Conservation (phyloP, 2,797 vertebrate genomes). For the Coregonus sp. region DNA sequence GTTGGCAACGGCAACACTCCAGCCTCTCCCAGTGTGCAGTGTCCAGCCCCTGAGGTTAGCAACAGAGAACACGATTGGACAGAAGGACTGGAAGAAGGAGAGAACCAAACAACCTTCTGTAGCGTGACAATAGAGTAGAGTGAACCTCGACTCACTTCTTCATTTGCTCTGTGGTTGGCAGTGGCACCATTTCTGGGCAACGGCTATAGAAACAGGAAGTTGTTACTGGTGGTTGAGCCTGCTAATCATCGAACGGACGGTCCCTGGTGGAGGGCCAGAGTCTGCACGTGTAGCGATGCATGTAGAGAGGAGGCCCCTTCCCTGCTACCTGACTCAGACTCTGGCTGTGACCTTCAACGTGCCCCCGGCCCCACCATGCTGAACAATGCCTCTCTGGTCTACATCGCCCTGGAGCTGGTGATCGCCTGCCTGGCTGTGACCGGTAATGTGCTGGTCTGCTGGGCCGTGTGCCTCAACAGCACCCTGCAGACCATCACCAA, state of each 20-base stretch:
- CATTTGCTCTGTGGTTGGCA: not conserved
- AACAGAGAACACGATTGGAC: not conserved
- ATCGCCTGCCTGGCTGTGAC: conserved; percentile 88
- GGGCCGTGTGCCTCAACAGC: conserved; percentile 93
- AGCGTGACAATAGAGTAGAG: too few species aligned
- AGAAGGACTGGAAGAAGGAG: not conserved
- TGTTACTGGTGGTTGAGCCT: not conserved
- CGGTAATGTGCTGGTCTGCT: conserved; percentile 94
- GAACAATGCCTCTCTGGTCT: conserved; percentile 73
- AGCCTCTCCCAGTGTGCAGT: conserved; percentile 1
- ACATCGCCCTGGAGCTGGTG: conserved; percentile 89
- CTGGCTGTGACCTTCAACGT: conserved; percentile 5
- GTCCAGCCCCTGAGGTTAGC: conserved; percentile 9
- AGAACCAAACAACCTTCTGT: not conserved
- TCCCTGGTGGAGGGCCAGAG: not conserved
- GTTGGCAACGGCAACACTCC: conserved; percentile 27
- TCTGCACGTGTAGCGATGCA: not conserved
- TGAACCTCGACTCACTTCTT: not conserved
- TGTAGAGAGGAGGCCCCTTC: not conserved
- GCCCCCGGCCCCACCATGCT: conserved; percentile 74
- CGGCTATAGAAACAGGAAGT: not conserved
- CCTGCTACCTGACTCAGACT: not conserved
- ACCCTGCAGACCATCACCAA: conserved; percentile 97
- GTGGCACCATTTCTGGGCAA: not conserved
- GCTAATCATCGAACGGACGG: not conserved